Evolutionary conservation across 2,113 vertebrate genomes (phyloP).

Genomic region (Phalacrocorax carbo): DNA sequence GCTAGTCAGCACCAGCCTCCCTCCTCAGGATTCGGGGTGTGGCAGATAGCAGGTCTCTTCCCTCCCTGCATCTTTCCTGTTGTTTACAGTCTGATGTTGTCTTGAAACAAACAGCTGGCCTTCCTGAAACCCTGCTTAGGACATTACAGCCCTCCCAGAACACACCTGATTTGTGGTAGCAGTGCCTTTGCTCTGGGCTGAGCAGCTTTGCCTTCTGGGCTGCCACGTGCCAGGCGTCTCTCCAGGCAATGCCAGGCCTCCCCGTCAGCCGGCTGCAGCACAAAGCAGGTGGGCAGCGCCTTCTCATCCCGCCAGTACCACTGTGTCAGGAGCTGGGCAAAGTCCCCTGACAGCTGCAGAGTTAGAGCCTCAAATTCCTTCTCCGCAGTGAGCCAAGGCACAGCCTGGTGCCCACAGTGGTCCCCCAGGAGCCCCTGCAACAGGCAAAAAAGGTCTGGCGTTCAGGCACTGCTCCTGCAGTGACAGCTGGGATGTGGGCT

Average conservation of each 20-base stretch:
- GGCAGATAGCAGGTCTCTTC: neutral
- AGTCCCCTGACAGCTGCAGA: constrained; percentile 67
- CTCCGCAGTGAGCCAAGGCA: constrained; percentile 71
- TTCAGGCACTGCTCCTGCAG: neutral
- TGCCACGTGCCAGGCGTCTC: constrained; percentile 50
- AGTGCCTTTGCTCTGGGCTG: constrained; percentile 65
- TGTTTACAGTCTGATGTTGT: neutral
- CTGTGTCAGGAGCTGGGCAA: constrained; percentile 66
- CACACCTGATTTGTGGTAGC: constrained; percentile 78
- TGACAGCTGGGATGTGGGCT: neutral
- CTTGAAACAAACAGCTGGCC: neutral
- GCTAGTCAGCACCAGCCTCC: neutral
- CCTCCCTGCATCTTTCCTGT: neutral
- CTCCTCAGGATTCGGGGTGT: neutral
- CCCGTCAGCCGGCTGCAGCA: constrained; percentile 71
- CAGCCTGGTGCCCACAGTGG: constrained; percentile 72
- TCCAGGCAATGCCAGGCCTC: constrained; percentile 63
- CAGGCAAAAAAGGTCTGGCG: neutral
- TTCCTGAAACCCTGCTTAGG: neutral
- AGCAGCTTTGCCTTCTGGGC: constrained; percentile 74
- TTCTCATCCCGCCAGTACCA: constrained; percentile 80
- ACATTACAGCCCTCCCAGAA: neutral
- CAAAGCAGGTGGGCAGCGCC: constrained; percentile 69
- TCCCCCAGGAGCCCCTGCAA: constrained; percentile 81
- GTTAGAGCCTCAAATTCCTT: constrained; percentile 75